Evolutionary conservation across 2,113 vertebrate species (phyloP).

Genomic region (Recurvirostra avosetta): DNA sequence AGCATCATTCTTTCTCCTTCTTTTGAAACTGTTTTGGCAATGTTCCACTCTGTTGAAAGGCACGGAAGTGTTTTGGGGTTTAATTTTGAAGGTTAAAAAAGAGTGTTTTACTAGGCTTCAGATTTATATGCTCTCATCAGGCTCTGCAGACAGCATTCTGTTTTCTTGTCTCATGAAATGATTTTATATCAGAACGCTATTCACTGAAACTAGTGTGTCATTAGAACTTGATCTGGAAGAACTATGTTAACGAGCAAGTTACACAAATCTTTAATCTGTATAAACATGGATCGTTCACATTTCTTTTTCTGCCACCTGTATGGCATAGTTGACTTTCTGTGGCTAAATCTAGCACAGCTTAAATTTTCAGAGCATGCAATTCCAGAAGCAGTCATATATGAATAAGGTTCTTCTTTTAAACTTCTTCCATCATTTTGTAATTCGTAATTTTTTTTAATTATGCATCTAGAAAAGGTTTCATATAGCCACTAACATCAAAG

Average conservation of each 20-base stretch:
- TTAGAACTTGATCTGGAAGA: background rate
- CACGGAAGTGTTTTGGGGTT: background rate
- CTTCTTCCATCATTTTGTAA: background rate
- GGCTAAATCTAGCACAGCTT: background rate
- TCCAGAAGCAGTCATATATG: background rate
- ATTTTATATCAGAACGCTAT: background rate
- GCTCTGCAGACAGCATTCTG: background rate
- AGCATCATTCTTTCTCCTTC: background rate
- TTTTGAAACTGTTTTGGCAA: background rate
- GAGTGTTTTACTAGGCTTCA: background rate
- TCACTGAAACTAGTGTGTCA: background rate
- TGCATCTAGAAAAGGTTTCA: background rate
- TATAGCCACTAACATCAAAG: background rate
- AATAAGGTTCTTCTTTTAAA: background rate
- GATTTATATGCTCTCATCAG: background rate
- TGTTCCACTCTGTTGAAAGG: background rate
- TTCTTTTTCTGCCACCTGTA: background rate
- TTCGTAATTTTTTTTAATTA: background rate
- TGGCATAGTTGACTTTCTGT: background rate
- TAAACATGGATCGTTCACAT: background rate
- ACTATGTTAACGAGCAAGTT: background rate
- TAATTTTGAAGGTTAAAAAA: background rate
- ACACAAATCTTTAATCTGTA: background rate
- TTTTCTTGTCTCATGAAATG: background rate
- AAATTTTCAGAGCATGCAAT: background rate